Conservation (phyloP, 2,888 invertebrate species). For the Bedellia somnulentella region DNA sequence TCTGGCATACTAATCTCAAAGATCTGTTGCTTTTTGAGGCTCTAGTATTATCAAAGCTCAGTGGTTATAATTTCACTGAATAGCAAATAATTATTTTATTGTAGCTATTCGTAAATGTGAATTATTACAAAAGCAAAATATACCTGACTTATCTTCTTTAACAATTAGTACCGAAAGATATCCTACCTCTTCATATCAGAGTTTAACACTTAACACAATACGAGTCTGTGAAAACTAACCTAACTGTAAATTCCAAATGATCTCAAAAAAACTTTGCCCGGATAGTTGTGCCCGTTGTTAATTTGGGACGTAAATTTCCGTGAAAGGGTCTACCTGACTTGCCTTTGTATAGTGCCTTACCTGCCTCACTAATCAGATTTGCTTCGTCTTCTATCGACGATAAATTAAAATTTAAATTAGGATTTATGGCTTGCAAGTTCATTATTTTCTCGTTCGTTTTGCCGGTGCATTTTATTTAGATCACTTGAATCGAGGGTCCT, state of each 20-base stretch:
- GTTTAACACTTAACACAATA: conserved; percentile 34
- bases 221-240: conserved; percentile 16
- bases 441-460: conserved; percentile 39
- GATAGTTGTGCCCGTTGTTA: conserved; percentile 17
- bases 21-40: too few relatives aligned
- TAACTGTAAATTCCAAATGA: conserved; percentile 43
- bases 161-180: too few relatives aligned
- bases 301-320: conserved; percentile 24
- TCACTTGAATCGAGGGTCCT: too few relatives aligned
- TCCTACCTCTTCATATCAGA: too few relatives aligned
- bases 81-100: too few relatives aligned
- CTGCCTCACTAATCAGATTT: conserved; percentile 11
- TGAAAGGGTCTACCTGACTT: conserved; percentile 38
- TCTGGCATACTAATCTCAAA: too few relatives aligned
- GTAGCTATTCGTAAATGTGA: too few relatives aligned
- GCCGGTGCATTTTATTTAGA: conserved; percentile 3
- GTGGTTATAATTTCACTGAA: too few relatives aligned
- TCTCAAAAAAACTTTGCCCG: conserved; percentile 28
- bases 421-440: conserved; percentile 32
- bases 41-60: too few relatives aligned
- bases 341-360: conserved; percentile 2
- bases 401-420: conserved; percentile 42
- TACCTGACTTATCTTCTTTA: too few relatives aligned
- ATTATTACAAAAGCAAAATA: too few relatives aligned
- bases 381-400: conserved; percentile 32